Base-by-base conservation (phyloP, 2,888 invertebrate genomes). In the Diarsia dahlii region DNA sequence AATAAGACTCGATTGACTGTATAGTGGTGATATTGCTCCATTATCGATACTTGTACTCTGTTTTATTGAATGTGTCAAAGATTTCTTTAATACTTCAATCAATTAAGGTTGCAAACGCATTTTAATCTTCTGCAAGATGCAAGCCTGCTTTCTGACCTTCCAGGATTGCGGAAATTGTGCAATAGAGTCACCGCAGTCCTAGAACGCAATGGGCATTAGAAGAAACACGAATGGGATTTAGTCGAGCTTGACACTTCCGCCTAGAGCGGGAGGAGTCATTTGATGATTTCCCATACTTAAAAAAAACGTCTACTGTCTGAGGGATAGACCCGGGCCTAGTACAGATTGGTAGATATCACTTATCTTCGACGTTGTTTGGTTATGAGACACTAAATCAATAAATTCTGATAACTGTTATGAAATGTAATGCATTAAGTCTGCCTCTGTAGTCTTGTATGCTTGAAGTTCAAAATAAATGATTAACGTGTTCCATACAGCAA, bases 1-100 rank as follows among this genome's bases (percentile, higher is more conserved):
- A 64, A 18, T 75, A 52, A 68, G 52, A 64, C 63, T 60, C 46
- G 63, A 75, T 81, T 74, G 68, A 81, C 46, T 75, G 23, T 67
- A 34, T 46, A 52, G 69, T 13, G 9, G 6, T 70, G 66, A 64
- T 68, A 46, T 73, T 72, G 23, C 28, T 64, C 8, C 56, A 46
- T 45, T 81, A 74, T 67, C 69, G 69, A 70, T 69, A 34, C 15
- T 52, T 71, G 20, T 46, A 18, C 10, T 10, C 48, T 46, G 3
- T 23, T 23, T 62, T 56, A 62, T 82, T 76, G 34, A 62, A 66
- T n/a, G 12, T 39, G 15, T 52, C 52, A 18, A 15, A 20, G 12
- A 1, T 45, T 10, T 56, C 34, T 39, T 39, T 39, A 39, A 39
- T n/a, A 39, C 39, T 39, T 8, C 39, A 39, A 39, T 39, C 39